Evolutionary conservation across 23 tunicate species (phyloP), one percentile per base, ranked within the genome.

Genomic region (Clavelina lepadiformis): DNA sequence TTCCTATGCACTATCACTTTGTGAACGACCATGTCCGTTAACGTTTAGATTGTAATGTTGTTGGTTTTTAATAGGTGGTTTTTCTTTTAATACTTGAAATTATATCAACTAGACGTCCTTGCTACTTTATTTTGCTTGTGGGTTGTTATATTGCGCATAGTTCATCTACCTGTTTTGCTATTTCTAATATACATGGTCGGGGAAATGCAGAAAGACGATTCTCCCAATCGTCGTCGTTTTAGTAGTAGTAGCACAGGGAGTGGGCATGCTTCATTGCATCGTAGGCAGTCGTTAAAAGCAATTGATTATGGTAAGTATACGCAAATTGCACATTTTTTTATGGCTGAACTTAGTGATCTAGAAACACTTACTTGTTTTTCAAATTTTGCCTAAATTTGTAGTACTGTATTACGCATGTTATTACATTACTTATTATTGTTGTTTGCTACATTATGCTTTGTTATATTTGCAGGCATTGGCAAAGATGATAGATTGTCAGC

Each of bases 401-500:
- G 61, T 15, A 23, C 27, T 56, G 61, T 56, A 56, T 0, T 56
- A 46, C 20, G 51, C 19, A n/a, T n/a, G n/a, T n/a, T n/a, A n/a
- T n/a, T n/a, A n/a, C n/a, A n/a, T n/a, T n/a, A n/a, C n/a, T n/a
- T n/a, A n/a, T n/a, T n/a, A n/a, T n/a, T n/a, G n/a, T n/a, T n/a
- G n/a, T 46, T 19, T 19, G 19, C 51, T 20, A 46, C 51, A 46
- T 20, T 46, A 19, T 20, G 20, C 38, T 54, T 13, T 0, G 11
- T 56, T 57, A 38, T 56, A 26, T 57, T 51, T 55, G 18, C 67
- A 87, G 96, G 86, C 73, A 79, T 87, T 34, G 67, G 72, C 23
- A 68, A 84, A 46, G 97, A 89, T 74, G 99, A 86, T 54, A 71
- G 99, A 19, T 72, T 89, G 41, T 84, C 99, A n/a, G 99, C 91